Evolutionary conservation across 2,888 invertebrate species (phyloP), one percentile per base, ranked within the genome.

Genomic region (Rosalia funebris): DNA sequence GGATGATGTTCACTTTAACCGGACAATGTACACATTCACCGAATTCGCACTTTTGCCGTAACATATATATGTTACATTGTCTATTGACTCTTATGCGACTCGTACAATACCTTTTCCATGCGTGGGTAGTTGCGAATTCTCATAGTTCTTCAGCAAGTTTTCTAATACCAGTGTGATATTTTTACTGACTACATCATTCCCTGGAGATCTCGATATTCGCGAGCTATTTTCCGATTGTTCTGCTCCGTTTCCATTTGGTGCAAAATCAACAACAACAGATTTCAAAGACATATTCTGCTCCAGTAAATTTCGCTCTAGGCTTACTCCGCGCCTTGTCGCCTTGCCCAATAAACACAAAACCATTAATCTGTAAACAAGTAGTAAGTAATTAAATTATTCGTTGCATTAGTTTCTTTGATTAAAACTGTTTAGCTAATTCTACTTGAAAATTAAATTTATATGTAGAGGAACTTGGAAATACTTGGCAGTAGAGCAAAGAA

Each of bases 31-130:
- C n/a, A n/a, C n/a, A n/a, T n/a, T n/a, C n/a, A n/a, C n/a, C n/a
- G n/a, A n/a, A n/a, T n/a, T n/a, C n/a, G n/a, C n/a, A n/a, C n/a
- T n/a, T n/a, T n/a, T n/a, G n/a, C n/a, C n/a, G n/a, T n/a, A n/a
- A n/a, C n/a, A n/a, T n/a, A n/a, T n/a, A n/a, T n/a, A n/a, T n/a
- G n/a, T n/a, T n/a, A n/a, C n/a, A n/a, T n/a, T n/a, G n/a, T n/a
- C n/a, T n/a, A n/a, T n/a, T n/a, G n/a, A n/a, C n/a, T n/a, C n/a
- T n/a, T n/a, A n/a, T n/a, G n/a, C n/a, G n/a, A n/a, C n/a, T n/a
- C n/a, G n/a, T n/a, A n/a, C n/a, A n/a, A n/a, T 80, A 93, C 93
- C 94, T 87, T 91, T 89, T 39, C 91, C 92, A 76, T 93, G 93
- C n/a, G 92, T 92, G 2, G 95, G 95, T 65, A 94, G 82, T 76